These are phyloP conservation scores for Polydrusus cervinus DNA, from an alignment of 2,888 invertebrate genomes.

Conservation along the genomic window DNA sequence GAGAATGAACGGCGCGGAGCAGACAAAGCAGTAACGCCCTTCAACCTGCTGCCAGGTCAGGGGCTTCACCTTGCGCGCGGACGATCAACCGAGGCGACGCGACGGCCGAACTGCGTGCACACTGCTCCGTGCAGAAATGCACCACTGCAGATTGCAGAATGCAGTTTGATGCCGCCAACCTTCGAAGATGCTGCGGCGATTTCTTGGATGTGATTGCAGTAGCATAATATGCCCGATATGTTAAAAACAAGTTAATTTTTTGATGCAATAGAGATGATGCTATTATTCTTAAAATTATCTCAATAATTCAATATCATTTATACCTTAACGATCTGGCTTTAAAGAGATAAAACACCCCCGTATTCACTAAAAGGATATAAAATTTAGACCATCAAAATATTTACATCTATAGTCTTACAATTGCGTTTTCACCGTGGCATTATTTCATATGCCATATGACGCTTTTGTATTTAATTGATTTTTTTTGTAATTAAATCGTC, in stretches of 20 bases:
- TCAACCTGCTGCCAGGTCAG: constrained; percentile 70
- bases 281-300: no score
- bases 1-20: constrained; percentile 56
- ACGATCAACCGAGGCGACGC: constrained; percentile 61
- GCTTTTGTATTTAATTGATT: no score
- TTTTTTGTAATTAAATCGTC: no score
- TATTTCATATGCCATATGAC: no score
- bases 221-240: background rate
- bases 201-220: constrained; percentile 15
- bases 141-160: constrained; percentile 8
- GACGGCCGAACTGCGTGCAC: constrained; percentile 25
- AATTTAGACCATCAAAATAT: no score
- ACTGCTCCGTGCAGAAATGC: constrained; percentile 25
- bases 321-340: no score
- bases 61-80: constrained; percentile 70
- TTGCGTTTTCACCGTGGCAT: no score
- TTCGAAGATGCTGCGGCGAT: constrained; percentile 29
- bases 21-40: constrained; percentile 65
- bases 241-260: background rate
- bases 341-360: no score
- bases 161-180: constrained; percentile 30
- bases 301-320: no score
- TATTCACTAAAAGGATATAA: no score
- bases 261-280: background rate
- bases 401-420: no score